Base-by-base conservation (phyloP, 2,797 vertebrate genomes). In the Brachymystax lenok region DNA sequence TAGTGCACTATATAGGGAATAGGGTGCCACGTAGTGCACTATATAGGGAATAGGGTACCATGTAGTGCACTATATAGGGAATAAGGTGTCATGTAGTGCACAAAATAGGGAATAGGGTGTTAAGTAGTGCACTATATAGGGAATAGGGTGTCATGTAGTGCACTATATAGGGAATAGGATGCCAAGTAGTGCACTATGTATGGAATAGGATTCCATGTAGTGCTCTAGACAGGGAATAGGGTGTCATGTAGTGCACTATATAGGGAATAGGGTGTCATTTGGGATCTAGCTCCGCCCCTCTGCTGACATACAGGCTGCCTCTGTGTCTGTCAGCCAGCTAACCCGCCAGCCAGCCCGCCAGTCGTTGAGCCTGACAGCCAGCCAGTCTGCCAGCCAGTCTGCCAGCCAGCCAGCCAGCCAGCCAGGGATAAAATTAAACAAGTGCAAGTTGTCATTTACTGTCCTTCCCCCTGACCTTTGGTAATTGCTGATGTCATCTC, bases 401-500 rank as follows among this genome's bases (percentile, higher is more conserved):
- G 3, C 0, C 17, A 54, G 4, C 0, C 14, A 54, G 52, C 0
- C 14, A 16, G 17, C 0, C 16, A 54, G 17, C 4, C 52, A 64
- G 12, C 14, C n/a, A 70, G 51, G n/a, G 17, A 51, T 77, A 75
- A 74, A 75, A 77, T 71, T 50, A 72, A 74, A 50, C 5, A 19
- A 77, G 73, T 14, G 35, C 35, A 50, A 28, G 61, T 50, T 59
- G 51, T 28, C 51, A 75, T 72, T 77, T 66, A 66, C 59, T 72
- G 68, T 74, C 69, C 63, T 67, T 54, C 30, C n/a, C 17, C 1
- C 51, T 77, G 75, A 75, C 75, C 74, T 69, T 8, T 70, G 52
- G 56, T 63, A 54, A 61, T 51, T 68, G 0, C 21, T 46, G 33
- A 76, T 68, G 17, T 71, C 19, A 54, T 27, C 35, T 40, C 7